Evolutionary conservation across 1,140 invertebrate genomes (phyloP).

Genomic region (Pectinophora gossypiella): DNA sequence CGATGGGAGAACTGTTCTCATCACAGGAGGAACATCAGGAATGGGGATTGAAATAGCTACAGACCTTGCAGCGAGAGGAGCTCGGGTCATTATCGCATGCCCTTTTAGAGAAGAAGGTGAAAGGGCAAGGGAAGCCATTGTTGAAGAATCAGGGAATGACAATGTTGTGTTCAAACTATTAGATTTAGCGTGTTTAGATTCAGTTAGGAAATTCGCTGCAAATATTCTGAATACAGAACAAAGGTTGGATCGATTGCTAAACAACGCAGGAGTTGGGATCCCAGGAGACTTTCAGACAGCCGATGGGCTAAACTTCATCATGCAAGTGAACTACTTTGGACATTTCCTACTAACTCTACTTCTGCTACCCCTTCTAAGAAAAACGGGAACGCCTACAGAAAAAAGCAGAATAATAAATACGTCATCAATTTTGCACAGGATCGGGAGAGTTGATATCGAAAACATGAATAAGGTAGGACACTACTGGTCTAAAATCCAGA

Average conservation of each 20-base stretch:
- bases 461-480: conserved; percentile 9
- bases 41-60: conserved; percentile 86
- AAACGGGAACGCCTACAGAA: conserved; percentile 31
- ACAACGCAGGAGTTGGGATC: conserved; percentile 83
- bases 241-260: conserved; percentile 85
- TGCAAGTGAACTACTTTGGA: conserved; percentile 71
- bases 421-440: conserved; percentile 34
- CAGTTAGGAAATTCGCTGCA: conserved; percentile 81
- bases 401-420: conserved; percentile 74
- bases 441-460: conserved; percentile 80
- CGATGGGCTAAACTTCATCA: conserved; percentile 65
- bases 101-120: conserved; percentile 71
- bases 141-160: conserved; percentile 36
- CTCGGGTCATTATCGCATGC: conserved; percentile 86
- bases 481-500: conserved; percentile 67
- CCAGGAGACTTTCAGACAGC: conserved; percentile 67
- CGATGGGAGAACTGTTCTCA: conserved; percentile 83
- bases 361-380: conserved; percentile 75
- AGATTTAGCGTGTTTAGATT: conserved; percentile 72
- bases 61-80: conserved; percentile 80
- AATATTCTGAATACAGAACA: conserved; percentile 80
- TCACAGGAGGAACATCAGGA: conserved; percentile 90
- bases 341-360: conserved; percentile 75
- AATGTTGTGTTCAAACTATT: conserved; percentile 44
- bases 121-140: conserved; percentile 39